These are phyloP conservation scores for Drosophila paramelanica DNA, from an alignment of 2,888 invertebrate genomes.

Conservation along the genomic window DNA sequence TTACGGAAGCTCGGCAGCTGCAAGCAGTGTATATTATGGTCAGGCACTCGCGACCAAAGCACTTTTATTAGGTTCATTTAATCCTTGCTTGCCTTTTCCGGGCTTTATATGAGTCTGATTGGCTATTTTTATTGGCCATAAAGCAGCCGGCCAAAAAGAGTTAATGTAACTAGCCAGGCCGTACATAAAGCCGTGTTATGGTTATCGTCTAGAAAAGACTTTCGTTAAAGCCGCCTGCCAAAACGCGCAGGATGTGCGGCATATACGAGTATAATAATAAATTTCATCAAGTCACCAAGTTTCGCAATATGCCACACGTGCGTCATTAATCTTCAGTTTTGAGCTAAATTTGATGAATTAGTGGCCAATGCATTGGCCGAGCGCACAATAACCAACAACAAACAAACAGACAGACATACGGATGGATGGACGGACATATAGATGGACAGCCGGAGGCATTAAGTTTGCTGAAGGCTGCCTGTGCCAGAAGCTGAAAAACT, in stretches of 20 bases:
- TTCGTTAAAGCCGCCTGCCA: conserved; percentile 38
- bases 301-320: conserved; percentile 78
- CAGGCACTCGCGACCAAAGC: no score
- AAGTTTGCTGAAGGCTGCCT: conserved; percentile 55
- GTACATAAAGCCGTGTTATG: conserved; percentile 47
- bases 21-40: no score
- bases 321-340: conserved; percentile 79
- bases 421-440: conserved; percentile 18
- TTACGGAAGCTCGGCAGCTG: no score
- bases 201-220: conserved; percentile 5
- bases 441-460: conserved; percentile 59
- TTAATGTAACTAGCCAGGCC: conserved; percentile 50
- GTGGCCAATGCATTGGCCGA: conserved; percentile 70
- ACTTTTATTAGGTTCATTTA: background rate
- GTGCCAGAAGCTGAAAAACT: conserved; percentile 46
- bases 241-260: conserved; percentile 27
- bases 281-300: conserved; percentile 79
- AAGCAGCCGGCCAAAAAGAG: conserved; percentile 58
- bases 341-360: conserved; percentile 79
- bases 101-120: conserved; percentile 38
- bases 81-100: conserved; percentile 9
- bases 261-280: conserved; percentile 61
- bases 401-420: conserved; percentile 34
- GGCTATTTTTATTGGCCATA: conserved; percentile 51
- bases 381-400: conserved; percentile 52